Evolutionary conservation across 2,888 invertebrate species (phyloP).

Genomic region (Agrotis segetum): DNA sequence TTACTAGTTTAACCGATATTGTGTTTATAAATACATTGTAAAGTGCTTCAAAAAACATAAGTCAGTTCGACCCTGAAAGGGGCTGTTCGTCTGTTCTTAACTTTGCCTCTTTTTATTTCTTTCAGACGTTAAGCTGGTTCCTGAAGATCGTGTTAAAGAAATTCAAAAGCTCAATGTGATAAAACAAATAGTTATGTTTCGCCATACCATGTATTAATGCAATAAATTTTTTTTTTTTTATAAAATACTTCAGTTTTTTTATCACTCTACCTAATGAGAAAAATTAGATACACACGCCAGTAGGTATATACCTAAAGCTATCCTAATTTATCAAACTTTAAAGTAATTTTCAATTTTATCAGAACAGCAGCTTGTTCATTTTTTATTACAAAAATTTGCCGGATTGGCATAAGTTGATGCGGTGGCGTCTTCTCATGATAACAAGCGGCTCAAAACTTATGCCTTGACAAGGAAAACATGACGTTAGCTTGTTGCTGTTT

Average conservation of each 20-base stretch:
- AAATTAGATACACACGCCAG: not conserved
- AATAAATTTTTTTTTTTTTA: slow-evolving; percentile 50
- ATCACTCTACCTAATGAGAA: not conserved
- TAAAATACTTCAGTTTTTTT: slow-evolving; percentile 28
- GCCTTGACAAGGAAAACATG: too few species aligned
- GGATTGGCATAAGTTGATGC: too few species aligned
- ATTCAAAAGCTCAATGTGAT: slow-evolving; percentile 79
- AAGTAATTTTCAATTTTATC: too few species aligned
- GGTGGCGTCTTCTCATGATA: too few species aligned
- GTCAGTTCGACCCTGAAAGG: too few species aligned
- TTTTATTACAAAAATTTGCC: too few species aligned
- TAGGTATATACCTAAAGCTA: too few species aligned
- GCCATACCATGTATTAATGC: slow-evolving; percentile 68
- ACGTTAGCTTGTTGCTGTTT: not conserved
- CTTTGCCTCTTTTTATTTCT: slow-evolving; percentile 53
- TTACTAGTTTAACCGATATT: not conserved
- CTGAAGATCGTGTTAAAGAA: slow-evolving; percentile 27
- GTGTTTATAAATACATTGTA: not conserved
- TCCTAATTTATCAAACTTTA: too few species aligned
- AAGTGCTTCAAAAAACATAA: not conserved
- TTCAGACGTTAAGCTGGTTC: slow-evolving; percentile 74
- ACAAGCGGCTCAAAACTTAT: too few species aligned
- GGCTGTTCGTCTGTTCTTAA: slow-evolving; percentile 1
- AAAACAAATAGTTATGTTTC: slow-evolving; percentile 65
- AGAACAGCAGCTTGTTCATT: too few species aligned